Evolutionary conservation across 2,888 invertebrate genomes (phyloP).

Genomic region (Caenorhabditis sp.): DNA sequence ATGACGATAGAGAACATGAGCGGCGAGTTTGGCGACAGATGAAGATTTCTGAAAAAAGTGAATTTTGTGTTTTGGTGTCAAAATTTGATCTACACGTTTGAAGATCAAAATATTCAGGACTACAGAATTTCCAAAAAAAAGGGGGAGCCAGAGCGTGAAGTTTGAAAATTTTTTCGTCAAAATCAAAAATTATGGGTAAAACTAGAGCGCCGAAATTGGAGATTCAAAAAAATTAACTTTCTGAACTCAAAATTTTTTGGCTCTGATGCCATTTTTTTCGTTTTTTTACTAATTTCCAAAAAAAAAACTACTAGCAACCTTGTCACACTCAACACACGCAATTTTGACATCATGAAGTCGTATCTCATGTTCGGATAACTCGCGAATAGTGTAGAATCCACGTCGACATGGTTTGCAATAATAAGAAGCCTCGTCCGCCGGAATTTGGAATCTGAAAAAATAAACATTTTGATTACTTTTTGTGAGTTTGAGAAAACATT

Average conservation of each 20-base stretch:
- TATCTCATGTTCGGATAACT: constrained; percentile 33
- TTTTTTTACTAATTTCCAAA: no score
- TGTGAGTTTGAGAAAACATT: background rate
- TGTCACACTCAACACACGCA: constrained; percentile 28
- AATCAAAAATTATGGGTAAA: no score
- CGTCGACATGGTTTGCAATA: constrained; percentile 13
- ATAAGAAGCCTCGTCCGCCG: constrained; percentile 11
- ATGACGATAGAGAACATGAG: constrained; percentile 24
- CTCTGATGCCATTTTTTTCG: no score
- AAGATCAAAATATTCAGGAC: no score
- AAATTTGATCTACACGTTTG: no score
- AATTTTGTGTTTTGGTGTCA: background rate
- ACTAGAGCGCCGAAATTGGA: no score
- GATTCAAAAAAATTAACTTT: no score
- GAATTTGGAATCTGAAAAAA: background rate
- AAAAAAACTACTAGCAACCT: constrained; percentile 27
- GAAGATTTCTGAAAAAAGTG: constrained; percentile 19
- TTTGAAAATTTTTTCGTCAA: no score
- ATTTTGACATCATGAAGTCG: constrained; percentile 17
- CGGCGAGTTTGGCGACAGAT: constrained; percentile 16
- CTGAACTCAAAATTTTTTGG: no score
- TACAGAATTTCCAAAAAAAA: no score
- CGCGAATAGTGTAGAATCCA: constrained; percentile 12
- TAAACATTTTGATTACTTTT: background rate
- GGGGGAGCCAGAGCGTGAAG: no score